Evolutionary conservation across 2,113 vertebrate species (phyloP).

Genomic region (Centropus bengalensis): DNA sequence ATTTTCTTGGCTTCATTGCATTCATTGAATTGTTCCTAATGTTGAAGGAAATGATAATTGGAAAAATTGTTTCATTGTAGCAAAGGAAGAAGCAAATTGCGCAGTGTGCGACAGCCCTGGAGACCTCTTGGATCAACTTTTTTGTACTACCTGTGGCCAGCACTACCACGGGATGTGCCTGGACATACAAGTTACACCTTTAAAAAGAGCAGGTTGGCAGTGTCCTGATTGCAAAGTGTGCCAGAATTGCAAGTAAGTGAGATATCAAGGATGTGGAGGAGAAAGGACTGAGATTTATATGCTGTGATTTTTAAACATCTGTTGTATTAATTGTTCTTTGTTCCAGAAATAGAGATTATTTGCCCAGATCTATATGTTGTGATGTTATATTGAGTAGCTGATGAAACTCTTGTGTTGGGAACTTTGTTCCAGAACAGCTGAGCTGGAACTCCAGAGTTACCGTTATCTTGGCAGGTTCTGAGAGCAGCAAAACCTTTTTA

Average conservation of each 20-base stretch:
- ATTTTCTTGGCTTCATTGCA: neutral
- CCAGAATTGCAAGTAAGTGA: conserved; percentile 96
- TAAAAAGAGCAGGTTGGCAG: conserved; percentile 95
- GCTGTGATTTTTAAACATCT: neutral
- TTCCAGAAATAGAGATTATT: neutral
- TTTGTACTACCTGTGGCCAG: conserved; percentile 94
- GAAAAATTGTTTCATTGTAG: conserved; percentile 66
- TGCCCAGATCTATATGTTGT: accelerated
- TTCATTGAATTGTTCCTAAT: neutral
- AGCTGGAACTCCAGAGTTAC: neutral
- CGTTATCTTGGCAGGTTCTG: neutral
- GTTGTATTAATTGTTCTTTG: neutral
- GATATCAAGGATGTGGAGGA: neutral
- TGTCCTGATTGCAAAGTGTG: conserved; percentile 95
- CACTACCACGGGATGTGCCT: conserved; percentile 93
- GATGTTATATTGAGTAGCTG: neutral
- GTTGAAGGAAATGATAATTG: neutral
- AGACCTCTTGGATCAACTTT: conserved; percentile 87
- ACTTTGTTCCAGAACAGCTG: neutral
- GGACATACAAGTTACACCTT: conserved; percentile 85
- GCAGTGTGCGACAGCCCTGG: conserved; percentile 84
- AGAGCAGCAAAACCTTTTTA: neutral
- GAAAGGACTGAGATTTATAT: neutral
- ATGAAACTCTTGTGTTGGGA: neutral
- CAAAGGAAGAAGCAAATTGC: conserved; percentile 91